phyloP scores from a whole-genome alignment of 2,797 vertebrate species.

The Dromococcyx pavoninus region DNA sequence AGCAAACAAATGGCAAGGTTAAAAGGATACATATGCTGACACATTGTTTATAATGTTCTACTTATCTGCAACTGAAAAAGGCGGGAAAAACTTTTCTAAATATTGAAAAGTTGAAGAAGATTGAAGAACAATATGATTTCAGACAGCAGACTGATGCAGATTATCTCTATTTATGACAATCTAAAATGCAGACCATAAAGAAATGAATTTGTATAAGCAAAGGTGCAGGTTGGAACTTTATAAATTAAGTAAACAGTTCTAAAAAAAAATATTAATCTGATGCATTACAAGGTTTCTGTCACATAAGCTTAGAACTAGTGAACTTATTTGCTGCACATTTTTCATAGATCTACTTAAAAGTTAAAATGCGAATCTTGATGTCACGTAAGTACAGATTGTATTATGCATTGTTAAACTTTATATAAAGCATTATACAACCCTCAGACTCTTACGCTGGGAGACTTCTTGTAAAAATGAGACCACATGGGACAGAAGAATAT shows the following conservation, averaged over 20 bases:
- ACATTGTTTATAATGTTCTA: accelerated
- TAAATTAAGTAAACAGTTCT: background rate
- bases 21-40: background rate
- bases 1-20: background rate
- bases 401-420: background rate
- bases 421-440: background rate
- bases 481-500: background rate
- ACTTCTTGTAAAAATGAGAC: background rate
- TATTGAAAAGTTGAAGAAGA: background rate
- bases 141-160: background rate
- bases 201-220: background rate
- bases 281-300: background rate
- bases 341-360: background rate
- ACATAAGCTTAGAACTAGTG: background rate
- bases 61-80: background rate
- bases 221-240: background rate
- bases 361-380: background rate
- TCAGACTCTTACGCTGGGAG: background rate
- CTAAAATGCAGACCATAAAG: too few species aligned
- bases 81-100: background rate
- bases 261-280: background rate
- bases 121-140: background rate
- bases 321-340: background rate
- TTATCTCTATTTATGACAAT: background rate
- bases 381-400: background rate